Conservation (phyloP, 2,113 vertebrate species). For the Bubo bubo region DNA sequence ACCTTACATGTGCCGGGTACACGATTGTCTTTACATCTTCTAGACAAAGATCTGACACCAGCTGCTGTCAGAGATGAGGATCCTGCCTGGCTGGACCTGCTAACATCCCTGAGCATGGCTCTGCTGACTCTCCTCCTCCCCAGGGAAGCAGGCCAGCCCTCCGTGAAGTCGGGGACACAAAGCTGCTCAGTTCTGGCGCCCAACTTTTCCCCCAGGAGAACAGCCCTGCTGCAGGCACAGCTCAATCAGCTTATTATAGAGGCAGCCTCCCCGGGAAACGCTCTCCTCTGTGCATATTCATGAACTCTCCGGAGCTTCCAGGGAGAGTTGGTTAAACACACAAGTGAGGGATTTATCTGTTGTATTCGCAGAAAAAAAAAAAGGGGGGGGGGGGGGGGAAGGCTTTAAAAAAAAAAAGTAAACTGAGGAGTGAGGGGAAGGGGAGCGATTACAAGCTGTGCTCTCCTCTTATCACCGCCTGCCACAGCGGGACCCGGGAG, state of each 20-base stretch:
- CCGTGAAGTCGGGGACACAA: neutral
- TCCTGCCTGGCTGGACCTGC: neutral
- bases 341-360: neutral
- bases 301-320: constrained; percentile 32
- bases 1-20: neutral
- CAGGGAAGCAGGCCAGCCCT: neutral
- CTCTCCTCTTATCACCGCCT: neutral
- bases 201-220: constrained; percentile 57
- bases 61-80: neutral
- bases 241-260: neutral
- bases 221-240: constrained; percentile 5
- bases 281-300: constrained; percentile 28
- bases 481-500: neutral
- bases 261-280: neutral
- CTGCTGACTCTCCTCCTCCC: neutral
- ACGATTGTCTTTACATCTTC: neutral
- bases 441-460: neutral
- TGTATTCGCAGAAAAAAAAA: neutral
- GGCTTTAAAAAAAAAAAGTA: neutral
- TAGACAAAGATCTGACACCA: neutral
- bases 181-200: constrained; percentile 2
- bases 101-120: neutral
- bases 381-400: too few species aligned
- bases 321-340: constrained; percentile 29
- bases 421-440: neutral